Evolutionary conservation across 2,797 vertebrate species (phyloP).

Genomic region (Pangasius macronema): DNA sequence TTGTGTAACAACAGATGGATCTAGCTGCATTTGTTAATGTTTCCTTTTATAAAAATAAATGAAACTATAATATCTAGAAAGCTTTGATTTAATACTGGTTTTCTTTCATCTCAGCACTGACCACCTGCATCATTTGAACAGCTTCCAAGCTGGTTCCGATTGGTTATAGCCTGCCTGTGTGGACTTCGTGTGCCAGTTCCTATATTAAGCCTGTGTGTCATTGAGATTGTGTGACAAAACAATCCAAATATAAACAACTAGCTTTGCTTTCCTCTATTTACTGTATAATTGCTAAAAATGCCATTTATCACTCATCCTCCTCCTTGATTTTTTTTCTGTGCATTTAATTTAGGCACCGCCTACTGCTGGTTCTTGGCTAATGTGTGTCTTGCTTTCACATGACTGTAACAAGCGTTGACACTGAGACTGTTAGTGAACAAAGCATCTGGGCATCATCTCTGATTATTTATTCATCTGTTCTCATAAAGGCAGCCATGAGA

Average conservation of each 20-base stretch:
- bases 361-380: slow-evolving; percentile 3
- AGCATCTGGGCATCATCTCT: neutral
- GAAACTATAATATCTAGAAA: slow-evolving; percentile 54
- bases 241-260: neutral
- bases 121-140: slow-evolving; percentile 17
- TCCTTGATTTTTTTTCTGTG: neutral
- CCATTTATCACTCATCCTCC: neutral
- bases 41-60: slow-evolving; percentile 87
- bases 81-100: slow-evolving; percentile 5
- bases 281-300: neutral
- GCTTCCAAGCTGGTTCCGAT: neutral
- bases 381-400: neutral
- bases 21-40: slow-evolving; percentile 75
- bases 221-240: neutral
- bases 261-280: neutral
- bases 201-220: slow-evolving; percentile 20
- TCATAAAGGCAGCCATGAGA: neutral
- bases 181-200: neutral
- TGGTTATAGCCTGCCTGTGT: neutral
- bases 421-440: neutral
- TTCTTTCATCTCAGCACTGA: neutral
- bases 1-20: slow-evolving; percentile 72
- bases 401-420: neutral
- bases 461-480: slow-evolving; percentile 7
- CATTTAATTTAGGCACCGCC: neutral